Conservation (phyloP, 2,888 invertebrate species). For the Agrochola macilenta region DNA sequence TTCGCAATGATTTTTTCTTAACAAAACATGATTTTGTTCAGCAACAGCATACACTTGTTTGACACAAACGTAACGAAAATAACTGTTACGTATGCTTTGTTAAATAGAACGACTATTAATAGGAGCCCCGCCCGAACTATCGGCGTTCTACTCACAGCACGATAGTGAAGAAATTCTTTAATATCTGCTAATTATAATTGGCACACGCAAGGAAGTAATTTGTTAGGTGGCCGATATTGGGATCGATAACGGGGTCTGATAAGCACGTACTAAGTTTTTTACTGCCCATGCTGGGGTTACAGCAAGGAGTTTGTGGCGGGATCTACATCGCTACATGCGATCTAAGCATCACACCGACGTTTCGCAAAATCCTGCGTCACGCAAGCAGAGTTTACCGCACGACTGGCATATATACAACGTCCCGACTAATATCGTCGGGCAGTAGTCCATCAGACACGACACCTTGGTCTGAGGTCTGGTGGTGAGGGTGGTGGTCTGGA, state of each 20-base stretch:
- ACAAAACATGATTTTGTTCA: not conserved
- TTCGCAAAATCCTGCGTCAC: too few species aligned
- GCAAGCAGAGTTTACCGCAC: too few species aligned
- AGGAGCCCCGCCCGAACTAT: conserved; percentile 38
- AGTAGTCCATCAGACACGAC: too few species aligned
- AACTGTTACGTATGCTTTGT: conserved; percentile 55
- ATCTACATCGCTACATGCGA: too few species aligned
- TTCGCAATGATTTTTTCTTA: not conserved
- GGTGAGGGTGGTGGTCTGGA: too few species aligned
- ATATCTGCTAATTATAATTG: conserved; percentile 38
- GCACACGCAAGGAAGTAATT: conserved; percentile 44
- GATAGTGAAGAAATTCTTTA: conserved; percentile 9
- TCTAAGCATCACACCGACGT: too few species aligned
- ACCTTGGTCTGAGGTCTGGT: too few species aligned
- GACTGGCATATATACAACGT: too few species aligned
- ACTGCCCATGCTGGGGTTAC: not conserved
- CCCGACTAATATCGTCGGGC: too few species aligned
- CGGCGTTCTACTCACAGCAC: not conserved
- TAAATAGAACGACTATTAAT: conserved; percentile 63
- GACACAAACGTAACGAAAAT: conserved; percentile 49
- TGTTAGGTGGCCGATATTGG: conserved; percentile 21
- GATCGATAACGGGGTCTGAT: conserved; percentile 25
- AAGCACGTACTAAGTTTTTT: not conserved
- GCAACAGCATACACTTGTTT: conserved; percentile 6
- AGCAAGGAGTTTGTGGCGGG: not conserved